Conservation (phyloP, 1,140 invertebrate species). For the Phymorhynchus buccinoides region DNA sequence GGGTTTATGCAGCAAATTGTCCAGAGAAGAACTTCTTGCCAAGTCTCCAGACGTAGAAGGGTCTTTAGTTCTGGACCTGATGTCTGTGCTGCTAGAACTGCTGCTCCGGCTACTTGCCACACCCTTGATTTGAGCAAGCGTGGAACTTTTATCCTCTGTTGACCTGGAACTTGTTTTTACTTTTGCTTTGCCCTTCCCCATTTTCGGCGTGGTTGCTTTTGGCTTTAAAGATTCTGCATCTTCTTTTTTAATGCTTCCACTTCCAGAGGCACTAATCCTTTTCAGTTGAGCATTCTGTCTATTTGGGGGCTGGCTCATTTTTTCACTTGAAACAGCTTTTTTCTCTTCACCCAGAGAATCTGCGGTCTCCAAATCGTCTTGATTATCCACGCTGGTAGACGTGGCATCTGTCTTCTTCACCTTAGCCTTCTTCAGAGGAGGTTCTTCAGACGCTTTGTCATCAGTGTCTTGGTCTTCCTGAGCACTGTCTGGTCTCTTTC, state of each 20-base stretch:
- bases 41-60: background rate
- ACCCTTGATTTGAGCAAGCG: background rate
- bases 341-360: too few species aligned
- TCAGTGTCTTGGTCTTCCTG: background rate
- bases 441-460: background rate
- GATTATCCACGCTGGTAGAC: background rate
- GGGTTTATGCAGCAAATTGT: background rate
- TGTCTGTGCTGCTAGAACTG: background rate
- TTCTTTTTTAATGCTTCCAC: background rate
- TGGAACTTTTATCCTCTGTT: background rate
- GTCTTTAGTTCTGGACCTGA: background rate
- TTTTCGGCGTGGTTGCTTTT: background rate
- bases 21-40: conserved; percentile 15
- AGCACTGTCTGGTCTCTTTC: background rate
- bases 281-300: background rate
- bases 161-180: background rate
- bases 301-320: background rate
- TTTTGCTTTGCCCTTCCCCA: background rate
- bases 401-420: background rate
- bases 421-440: background rate
- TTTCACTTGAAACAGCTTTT: background rate
- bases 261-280: background rate
- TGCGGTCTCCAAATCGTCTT: background rate
- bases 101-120: background rate
- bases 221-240: background rate